Percentiles rank a stretch among this genome's conserved stretches.
Evolutionary conservation across 2,113 vertebrate genomes (phyloP).

Genomic region (Aramus guarauna): DNA sequence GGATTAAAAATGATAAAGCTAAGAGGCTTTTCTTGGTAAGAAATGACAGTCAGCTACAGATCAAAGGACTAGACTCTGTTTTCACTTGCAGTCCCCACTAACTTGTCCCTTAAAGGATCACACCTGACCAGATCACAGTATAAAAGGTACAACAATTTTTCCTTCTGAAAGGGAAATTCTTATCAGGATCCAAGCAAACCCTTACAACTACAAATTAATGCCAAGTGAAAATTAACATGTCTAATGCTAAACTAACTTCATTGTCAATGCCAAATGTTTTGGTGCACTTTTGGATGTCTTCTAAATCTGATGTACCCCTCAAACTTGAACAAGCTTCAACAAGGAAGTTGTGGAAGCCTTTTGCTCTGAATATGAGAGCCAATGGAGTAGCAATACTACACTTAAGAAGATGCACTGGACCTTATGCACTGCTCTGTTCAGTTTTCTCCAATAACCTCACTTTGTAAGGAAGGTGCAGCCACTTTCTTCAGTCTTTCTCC

Average conservation of each 20-base stretch:
- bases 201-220: background rate
- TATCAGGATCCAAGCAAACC: background rate
- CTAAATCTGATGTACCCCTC: background rate
- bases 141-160: background rate
- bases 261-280: background rate
- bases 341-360: background rate
- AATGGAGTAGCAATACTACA: background rate
- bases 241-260: background rate
- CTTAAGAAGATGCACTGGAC: background rate
- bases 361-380: background rate
- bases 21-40: constrained; percentile 34
- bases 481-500: background rate
- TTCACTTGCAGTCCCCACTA: background rate
- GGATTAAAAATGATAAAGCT: constrained; percentile 48
- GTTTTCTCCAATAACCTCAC: background rate
- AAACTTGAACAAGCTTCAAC: background rate
- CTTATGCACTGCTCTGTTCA: background rate
- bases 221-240: background rate
- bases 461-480: background rate
- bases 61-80: background rate
- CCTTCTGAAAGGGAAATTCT: background rate
- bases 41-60: constrained; percentile 31
- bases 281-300: background rate
- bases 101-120: background rate
- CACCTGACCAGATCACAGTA: background rate